Conservation (phyloP, 2,888 invertebrate genomes). For the Tubulanus polymorphus region DNA sequence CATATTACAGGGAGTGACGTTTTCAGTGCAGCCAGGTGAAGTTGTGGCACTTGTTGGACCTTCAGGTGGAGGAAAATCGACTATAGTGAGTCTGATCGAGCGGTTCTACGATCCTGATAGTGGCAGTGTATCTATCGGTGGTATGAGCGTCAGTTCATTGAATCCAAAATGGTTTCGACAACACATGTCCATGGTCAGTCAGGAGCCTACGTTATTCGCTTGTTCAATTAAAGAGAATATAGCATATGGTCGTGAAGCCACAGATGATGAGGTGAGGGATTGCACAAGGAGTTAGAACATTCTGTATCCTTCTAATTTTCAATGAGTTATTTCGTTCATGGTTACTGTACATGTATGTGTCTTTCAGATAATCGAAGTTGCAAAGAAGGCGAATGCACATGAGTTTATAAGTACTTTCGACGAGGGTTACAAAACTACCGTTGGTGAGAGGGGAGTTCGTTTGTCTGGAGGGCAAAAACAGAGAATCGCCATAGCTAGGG, state of each 20-base stretch:
- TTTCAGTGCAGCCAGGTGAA: conserved; percentile 39
- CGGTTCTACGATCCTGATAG: conserved; percentile 44
- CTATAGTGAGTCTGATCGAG: conserved; percentile 46
- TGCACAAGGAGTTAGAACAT: background rate
- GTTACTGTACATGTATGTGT: background rate
- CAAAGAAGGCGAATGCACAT: conserved; percentile 50
- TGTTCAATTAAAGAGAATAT: conserved; percentile 49
- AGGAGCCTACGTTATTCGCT: conserved; percentile 48
- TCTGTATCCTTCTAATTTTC: background rate
- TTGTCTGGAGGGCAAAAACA: conserved; percentile 52
- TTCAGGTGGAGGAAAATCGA: conserved; percentile 49
- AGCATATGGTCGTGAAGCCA: conserved; percentile 36
- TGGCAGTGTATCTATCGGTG: conserved; percentile 35
- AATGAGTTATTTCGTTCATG: background rate
- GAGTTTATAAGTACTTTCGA: conserved; percentile 44
- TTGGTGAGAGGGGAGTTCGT: conserved; percentile 48
- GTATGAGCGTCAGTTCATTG: conserved; percentile 14
- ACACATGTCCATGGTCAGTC: conserved; percentile 45
- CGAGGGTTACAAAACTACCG: conserved; percentile 45
- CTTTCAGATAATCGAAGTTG: conserved; percentile 36
- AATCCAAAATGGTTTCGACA: conserved; percentile 43
- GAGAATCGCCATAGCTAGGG: conserved; percentile 44
- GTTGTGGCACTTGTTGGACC: conserved; percentile 50
- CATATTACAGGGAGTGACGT: conserved; percentile 38
- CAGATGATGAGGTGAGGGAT: conserved; percentile 22